Evolutionary conservation across 2,888 invertebrate species (phyloP).

Genomic region (Napeogenes inachia): DNA sequence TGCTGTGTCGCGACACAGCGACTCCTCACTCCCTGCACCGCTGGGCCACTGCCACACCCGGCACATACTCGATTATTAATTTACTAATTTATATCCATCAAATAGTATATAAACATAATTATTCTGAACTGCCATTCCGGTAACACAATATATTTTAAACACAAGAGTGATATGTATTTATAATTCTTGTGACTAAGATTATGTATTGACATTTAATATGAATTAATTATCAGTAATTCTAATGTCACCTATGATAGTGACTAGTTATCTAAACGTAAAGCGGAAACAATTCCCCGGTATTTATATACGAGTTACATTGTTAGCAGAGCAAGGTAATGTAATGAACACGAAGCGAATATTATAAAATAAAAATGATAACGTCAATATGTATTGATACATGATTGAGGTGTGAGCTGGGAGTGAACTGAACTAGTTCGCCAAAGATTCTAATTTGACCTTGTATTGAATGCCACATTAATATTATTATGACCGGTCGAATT

Average conservation of each 20-base stretch:
- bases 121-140: too few relatives aligned
- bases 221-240: conserved; percentile 9
- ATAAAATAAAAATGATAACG: conserved; percentile 11
- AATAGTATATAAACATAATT: neutral
- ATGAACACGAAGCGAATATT: conserved; percentile 12
- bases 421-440: conserved; percentile 70
- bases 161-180: too few relatives aligned
- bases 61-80: neutral
- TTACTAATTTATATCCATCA: too few relatives aligned
- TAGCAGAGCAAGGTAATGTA: conserved; percentile 10
- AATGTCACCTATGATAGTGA: conserved; percentile 19
- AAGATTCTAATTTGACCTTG: conserved; percentile 78
- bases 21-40: conserved; percentile 35
- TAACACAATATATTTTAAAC: too few relatives aligned
- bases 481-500: conserved; percentile 53
- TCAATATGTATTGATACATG: too few relatives aligned
- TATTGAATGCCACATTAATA: conserved; percentile 64
- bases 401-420: conserved; percentile 19
- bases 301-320: conserved; percentile 7
- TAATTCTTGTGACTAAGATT: too few relatives aligned
- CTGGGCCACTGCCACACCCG: conserved; percentile 54
- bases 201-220: conserved; percentile 14
- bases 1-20: conserved; percentile 44
- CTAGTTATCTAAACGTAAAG: conserved; percentile 15
- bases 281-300: conserved; percentile 19